A percentile compares a stretch with the other conserved stretches of the same genome.
phyloP scores from a whole-genome alignment of 2,888 invertebrate species.

The Epinotia brunnichana region DNA sequence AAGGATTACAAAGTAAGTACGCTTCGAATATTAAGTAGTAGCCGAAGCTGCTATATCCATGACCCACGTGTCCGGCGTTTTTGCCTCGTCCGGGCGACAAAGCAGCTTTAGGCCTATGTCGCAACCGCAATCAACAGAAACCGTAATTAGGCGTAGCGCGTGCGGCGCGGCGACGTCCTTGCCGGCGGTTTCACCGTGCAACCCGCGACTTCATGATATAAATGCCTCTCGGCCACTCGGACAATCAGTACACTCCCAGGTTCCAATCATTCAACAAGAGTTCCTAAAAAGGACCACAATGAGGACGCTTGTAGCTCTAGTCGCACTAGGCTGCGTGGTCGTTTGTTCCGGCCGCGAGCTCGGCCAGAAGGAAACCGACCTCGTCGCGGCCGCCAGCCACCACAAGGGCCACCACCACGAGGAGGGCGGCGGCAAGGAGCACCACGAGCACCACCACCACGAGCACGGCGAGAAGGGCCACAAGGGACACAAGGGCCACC shows the following conservation, averaged over 20 bases:
- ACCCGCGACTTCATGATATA: slow-evolving; percentile 74
- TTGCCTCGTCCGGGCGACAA: slow-evolving; percentile 23
- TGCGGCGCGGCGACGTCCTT: slow-evolving; percentile 73
- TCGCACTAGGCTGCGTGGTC: slow-evolving; percentile 69
- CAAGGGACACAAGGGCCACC: slow-evolving; percentile 90
- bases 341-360: slow-evolving; percentile 71
- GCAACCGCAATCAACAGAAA: slow-evolving; percentile 67
- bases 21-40: neutral
- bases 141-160: slow-evolving; percentile 72
- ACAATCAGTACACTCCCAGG: slow-evolving; percentile 72
- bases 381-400: slow-evolving; percentile 80
- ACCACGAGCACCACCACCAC: slow-evolving; percentile 87
- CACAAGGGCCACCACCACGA: slow-evolving; percentile 83
- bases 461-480: slow-evolving; percentile 89
- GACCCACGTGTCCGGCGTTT: slow-evolving; percentile 22
- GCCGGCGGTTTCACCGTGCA: slow-evolving; percentile 79
- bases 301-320: slow-evolving; percentile 79
- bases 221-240: slow-evolving; percentile 68
- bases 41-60: slow-evolving; percentile 9
- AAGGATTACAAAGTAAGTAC: neutral
- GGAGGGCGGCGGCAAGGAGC: slow-evolving; percentile 87
- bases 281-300: slow-evolving; percentile 56
- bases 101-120: slow-evolving; percentile 53
- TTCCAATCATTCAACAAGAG: slow-evolving; percentile 69
- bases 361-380: slow-evolving; percentile 68